A percentile compares a stretch with the other conserved stretches of the same genome.
These are phyloP conservation scores for Prionace glauca DNA, from an alignment of 2,797 vertebrate genomes.

Conservation along the genomic window DNA sequence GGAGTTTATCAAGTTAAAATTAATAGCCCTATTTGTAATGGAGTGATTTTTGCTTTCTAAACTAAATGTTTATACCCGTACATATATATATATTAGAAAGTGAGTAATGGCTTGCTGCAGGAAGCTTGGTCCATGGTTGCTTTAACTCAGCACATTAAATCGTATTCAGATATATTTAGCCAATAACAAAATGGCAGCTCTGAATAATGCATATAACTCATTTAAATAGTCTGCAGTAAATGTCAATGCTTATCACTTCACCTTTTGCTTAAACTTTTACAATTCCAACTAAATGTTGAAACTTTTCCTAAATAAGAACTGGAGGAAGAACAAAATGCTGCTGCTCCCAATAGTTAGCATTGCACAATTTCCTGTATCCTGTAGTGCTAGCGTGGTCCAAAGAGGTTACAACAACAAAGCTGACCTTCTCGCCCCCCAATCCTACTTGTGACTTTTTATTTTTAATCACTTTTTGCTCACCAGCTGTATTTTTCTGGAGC, in stretches of 20 bases:
- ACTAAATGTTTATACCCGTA: not conserved
- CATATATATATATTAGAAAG: not conserved
- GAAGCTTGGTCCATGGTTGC: not conserved
- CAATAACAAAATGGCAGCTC: not conserved
- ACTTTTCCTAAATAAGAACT: not conserved
- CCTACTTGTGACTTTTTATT: not conserved
- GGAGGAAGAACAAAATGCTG: not conserved
- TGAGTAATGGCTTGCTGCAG: not conserved
- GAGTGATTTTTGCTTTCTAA: not conserved
- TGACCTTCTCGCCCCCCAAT: not conserved
- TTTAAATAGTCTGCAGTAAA: constrained; percentile 5
- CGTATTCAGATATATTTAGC: not conserved
- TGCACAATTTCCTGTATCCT: not conserved
- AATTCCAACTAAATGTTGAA: not conserved
- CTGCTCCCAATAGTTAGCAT: not conserved
- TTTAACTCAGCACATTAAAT: not conserved
- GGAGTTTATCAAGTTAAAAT: not conserved
- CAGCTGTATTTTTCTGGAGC: not conserved
- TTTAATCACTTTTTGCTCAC: not conserved
- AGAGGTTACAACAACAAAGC: not conserved
- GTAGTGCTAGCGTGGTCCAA: not conserved
- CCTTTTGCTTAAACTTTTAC: not conserved
- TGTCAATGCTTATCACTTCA: not conserved
- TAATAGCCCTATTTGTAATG: not conserved
- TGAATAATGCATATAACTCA: not conserved